Evolutionary conservation across 2,113 vertebrate genomes (phyloP).

Genomic region (Cyanistes caeruleus): DNA sequence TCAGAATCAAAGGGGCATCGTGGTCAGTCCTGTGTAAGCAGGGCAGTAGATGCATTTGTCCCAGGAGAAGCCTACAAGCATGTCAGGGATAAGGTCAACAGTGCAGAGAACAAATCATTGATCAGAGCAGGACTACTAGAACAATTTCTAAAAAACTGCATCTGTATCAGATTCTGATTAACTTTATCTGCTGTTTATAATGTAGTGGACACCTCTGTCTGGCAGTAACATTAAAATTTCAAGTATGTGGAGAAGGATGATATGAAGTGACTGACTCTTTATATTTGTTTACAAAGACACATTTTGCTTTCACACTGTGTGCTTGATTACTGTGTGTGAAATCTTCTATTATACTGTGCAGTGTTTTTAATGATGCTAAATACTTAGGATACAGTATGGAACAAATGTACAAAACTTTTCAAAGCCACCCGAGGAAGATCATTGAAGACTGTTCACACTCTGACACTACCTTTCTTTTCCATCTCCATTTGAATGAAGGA

Average conservation of each 20-base stretch:
- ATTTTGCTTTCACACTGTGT: neutral
- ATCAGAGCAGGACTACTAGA: neutral
- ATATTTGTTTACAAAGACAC: neutral
- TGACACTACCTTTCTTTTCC: neutral
- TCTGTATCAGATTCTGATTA: neutral
- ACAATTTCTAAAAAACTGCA: fast-evolving
- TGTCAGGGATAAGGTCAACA: fast-evolving
- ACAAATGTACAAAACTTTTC: neutral
- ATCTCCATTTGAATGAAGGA: neutral
- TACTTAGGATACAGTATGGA: neutral
- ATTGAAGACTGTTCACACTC: neutral
- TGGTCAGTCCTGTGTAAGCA: too few species aligned
- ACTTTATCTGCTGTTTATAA: neutral
- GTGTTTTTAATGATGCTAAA: neutral
- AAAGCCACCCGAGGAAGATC: neutral
- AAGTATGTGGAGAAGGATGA: neutral
- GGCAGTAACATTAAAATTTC: neutral
- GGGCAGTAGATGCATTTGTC: neutral
- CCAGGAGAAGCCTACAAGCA: neutral
- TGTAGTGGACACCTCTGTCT: neutral
- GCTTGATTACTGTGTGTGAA: neutral
- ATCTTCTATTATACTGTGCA: neutral
- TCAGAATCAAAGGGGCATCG: neutral
- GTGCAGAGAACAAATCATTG: neutral
- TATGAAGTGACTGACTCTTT: neutral